Conservation (phyloP, 2,797 vertebrate species). For the Xiphorhynchus erythropygius region DNA sequence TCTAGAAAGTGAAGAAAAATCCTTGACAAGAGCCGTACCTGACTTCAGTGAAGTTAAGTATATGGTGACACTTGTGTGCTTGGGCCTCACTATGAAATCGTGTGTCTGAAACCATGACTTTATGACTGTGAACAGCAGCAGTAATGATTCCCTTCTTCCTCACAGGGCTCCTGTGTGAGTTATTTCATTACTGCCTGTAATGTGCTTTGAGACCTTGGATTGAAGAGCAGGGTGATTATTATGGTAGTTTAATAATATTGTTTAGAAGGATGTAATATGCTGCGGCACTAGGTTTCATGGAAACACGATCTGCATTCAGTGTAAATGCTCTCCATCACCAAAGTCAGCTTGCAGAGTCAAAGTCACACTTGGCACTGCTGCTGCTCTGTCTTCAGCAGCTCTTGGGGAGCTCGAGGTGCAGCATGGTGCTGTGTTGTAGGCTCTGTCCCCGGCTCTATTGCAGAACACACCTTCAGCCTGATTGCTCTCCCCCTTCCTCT, state of each 20-base stretch:
- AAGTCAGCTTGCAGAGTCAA: conserved; percentile 31
- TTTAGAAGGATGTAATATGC: conserved; percentile 42
- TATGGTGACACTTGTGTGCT: neutral
- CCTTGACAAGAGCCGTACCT: neutral
- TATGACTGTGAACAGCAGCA: conserved; percentile 13
- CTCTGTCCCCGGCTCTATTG: neutral
- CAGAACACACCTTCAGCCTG: neutral
- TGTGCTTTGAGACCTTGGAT: conserved; percentile 61
- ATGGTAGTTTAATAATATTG: conserved; percentile 53
- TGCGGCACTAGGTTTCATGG: neutral
- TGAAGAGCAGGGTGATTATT: conserved; percentile 58
- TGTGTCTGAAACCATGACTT: neutral
- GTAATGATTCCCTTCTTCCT: conserved; percentile 31
- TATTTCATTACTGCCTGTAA: conserved; percentile 59
- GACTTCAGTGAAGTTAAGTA: neutral
- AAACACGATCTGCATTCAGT: neutral
- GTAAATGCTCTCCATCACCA: conserved; percentile 15
- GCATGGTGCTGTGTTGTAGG: neutral
- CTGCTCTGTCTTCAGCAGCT: neutral
- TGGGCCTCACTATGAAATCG: neutral
- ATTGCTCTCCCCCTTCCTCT: neutral
- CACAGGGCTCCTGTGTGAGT: conserved; percentile 24
- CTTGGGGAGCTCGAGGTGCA: neutral
- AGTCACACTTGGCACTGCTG: neutral
- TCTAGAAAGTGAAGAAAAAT: neutral